Conservation (phyloP, 2,113 vertebrate genomes). For the Phrynosoma blainvillii region DNA sequence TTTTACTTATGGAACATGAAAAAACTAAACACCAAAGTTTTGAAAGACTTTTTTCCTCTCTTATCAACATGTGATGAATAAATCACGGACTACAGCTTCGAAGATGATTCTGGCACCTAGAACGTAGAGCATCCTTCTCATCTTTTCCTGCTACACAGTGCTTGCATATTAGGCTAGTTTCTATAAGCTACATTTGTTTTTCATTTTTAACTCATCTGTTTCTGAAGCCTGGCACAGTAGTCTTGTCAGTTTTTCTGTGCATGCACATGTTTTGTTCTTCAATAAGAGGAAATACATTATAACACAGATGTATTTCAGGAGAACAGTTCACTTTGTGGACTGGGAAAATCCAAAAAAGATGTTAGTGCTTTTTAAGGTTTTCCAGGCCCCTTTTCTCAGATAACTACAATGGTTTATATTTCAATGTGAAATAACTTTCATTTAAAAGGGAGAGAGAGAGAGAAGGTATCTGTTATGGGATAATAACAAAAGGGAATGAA, state of each 20-base stretch:
- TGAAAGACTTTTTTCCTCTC: slow-evolving; percentile 34
- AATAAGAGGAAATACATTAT: neutral
- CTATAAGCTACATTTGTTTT: slow-evolving; percentile 14
- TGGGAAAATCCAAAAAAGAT: slow-evolving; percentile 14
- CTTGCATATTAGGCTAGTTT: slow-evolving; percentile 13
- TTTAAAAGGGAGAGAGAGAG: neutral
- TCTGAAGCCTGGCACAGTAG: slow-evolving; percentile 20
- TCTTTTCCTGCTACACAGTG: slow-evolving; percentile 28
- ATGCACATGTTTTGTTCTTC: slow-evolving; percentile 19
- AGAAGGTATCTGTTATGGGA: neutral
- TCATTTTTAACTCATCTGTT: slow-evolving; percentile 21
- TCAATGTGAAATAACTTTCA: neutral
- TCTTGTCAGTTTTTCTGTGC: neutral
- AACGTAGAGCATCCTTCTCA: neutral
- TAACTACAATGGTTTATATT: neutral
- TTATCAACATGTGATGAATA: neutral
- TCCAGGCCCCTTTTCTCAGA: slow-evolving; percentile 6
- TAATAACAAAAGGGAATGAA: slow-evolving; percentile 17
- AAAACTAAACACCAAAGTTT: neutral
- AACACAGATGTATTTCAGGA: slow-evolving; percentile 4
- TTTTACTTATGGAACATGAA: neutral
- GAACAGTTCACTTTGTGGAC: slow-evolving; percentile 35
- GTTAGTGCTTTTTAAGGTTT: slow-evolving; percentile 31
- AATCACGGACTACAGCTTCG: neutral
- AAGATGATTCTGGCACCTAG: neutral